These are phyloP conservation scores for Cavia aperea DNA, from an alignment of 2,113 vertebrate species.

Conservation along the genomic window DNA sequence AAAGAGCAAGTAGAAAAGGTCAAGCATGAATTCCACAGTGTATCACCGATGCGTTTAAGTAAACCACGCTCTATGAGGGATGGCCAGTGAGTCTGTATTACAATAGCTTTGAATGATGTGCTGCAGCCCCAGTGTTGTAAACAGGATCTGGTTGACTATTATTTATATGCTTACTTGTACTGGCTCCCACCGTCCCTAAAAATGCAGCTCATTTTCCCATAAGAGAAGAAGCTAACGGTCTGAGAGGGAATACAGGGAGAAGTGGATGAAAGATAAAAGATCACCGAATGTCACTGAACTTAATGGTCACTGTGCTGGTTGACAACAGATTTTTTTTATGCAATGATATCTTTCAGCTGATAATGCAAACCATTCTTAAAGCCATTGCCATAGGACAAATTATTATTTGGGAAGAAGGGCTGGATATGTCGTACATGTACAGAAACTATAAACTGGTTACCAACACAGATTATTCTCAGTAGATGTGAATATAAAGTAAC, in stretches of 20 bases:
- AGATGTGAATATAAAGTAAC: background rate
- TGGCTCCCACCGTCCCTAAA: slow-evolving; percentile 70
- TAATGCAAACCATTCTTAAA: slow-evolving; percentile 71
- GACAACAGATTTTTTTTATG: background rate
- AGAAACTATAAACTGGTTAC: background rate
- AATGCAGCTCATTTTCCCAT: slow-evolving; percentile 70
- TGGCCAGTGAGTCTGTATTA: slow-evolving; percentile 69
- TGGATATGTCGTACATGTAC: background rate
- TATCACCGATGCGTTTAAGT: slow-evolving; percentile 70
- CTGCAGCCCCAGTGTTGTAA: slow-evolving; percentile 67
- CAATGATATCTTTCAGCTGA: slow-evolving; percentile 73
- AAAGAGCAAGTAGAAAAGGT: slow-evolving; percentile 62
- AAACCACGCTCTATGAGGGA: slow-evolving; percentile 68
- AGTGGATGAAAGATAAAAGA: slow-evolving; percentile 52
- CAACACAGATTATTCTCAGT: background rate
- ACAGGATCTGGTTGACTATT: slow-evolving; percentile 71
- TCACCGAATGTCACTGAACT: slow-evolving; percentile 70
- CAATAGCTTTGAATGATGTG: slow-evolving; percentile 69
- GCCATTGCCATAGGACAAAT: slow-evolving; percentile 70
- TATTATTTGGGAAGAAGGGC: slow-evolving; percentile 60
- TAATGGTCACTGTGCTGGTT: slow-evolving; percentile 69
- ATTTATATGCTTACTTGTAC: slow-evolving; percentile 73
- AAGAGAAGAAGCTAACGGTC: background rate
- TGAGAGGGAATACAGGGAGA: slow-evolving; percentile 30
- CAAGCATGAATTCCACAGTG: slow-evolving; percentile 60